These are phyloP conservation scores for Ovibos moschatus DNA, from an alignment of 2,113 vertebrate genomes.

Conservation along the genomic window DNA sequence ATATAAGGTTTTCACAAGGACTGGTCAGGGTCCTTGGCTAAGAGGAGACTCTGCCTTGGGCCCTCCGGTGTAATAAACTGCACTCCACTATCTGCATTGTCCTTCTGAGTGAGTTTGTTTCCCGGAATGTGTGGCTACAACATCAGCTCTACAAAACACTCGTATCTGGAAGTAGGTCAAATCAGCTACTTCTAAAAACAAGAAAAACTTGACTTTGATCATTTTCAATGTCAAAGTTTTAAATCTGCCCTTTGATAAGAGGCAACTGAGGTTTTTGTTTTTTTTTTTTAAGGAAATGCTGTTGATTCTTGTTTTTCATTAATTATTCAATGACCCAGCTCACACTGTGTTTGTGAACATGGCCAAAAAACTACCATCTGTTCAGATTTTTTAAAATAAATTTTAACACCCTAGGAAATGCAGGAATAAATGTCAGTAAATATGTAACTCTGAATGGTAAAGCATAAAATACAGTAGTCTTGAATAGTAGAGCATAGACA, in stretches of 20 bases:
- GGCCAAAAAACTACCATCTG: not conserved
- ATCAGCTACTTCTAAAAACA: not conserved
- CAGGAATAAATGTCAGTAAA: not conserved
- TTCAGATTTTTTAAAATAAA: not conserved
- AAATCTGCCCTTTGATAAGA: not conserved
- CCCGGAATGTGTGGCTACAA: too few species aligned
- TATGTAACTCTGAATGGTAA: not conserved
- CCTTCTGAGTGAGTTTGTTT: too few species aligned
- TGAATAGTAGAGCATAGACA: not conserved
- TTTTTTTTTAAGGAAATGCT: not conserved
- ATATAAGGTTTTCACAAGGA: too few species aligned
- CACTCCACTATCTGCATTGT: too few species aligned
- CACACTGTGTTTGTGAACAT: not conserved
- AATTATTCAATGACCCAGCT: not conserved
- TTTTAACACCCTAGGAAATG: not conserved
- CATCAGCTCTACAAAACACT: not conserved
- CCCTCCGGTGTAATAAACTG: rapidly evolving
- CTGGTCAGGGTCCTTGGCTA: too few species aligned
- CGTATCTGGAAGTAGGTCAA: not conserved
- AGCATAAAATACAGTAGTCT: not conserved
- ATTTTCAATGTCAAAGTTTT: not conserved
- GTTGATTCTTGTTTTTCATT: not conserved
- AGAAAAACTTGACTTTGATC: not conserved
- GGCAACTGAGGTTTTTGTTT: not conserved
- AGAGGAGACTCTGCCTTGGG: too few species aligned